Evolutionary conservation across 2,888 invertebrate genomes (phyloP).

Genomic region (Macrophya alboannulata): DNA sequence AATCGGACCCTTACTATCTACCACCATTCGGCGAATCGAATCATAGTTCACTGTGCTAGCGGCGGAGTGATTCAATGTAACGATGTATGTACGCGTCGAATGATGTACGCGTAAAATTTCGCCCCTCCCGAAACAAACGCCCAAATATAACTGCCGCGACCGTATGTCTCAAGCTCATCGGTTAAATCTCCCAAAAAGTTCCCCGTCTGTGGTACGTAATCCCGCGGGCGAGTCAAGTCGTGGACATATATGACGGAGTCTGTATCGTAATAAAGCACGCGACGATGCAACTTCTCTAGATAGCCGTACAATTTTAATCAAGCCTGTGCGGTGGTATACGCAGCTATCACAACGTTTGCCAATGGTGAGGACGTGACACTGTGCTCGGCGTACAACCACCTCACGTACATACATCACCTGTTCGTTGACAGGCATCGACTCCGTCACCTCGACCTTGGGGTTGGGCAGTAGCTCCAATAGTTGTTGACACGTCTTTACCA

Average conservation of each 20-base stretch:
- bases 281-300: slow-evolving; percentile 68
- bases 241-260: slow-evolving; percentile 71
- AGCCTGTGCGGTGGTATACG: slow-evolving; percentile 73
- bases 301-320: slow-evolving; percentile 71
- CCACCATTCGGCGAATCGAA: slow-evolving; percentile 43
- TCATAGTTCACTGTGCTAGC: slow-evolving; percentile 57
- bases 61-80: slow-evolving; percentile 60
- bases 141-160: slow-evolving; percentile 67
- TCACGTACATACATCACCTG: slow-evolving; percentile 62
- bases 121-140: slow-evolving; percentile 74
- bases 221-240: not conserved
- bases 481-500: slow-evolving; percentile 26
- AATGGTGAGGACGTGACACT: slow-evolving; percentile 44
- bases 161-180: slow-evolving; percentile 68
- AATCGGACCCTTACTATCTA: not conserved
- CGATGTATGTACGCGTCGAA: slow-evolving; percentile 57
- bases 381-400: not conserved
- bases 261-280: slow-evolving; percentile 75
- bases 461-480: slow-evolving; percentile 57
- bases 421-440: slow-evolving; percentile 59
- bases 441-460: slow-evolving; percentile 60
- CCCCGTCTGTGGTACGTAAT: slow-evolving; percentile 65
- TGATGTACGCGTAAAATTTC: slow-evolving; percentile 73
- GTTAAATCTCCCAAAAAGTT: slow-evolving; percentile 60
- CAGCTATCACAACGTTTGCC: slow-evolving; percentile 71